Evolutionary conservation across 2,888 invertebrate species (phyloP), one percentile per base, ranked within the genome.

Genomic region (Drosophila ezoana): DNA sequence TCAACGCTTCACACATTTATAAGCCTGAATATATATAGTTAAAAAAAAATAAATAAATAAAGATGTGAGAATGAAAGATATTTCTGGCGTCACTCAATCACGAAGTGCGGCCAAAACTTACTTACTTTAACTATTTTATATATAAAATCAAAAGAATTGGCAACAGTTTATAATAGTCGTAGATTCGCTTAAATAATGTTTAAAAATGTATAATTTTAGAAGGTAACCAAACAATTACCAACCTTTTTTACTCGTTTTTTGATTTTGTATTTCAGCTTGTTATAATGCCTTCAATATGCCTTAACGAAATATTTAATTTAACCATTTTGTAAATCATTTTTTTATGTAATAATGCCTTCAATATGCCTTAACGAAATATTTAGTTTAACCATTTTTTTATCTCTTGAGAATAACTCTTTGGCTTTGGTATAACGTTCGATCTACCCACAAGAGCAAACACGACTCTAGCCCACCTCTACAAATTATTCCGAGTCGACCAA

Each of bases 391-490:
- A 35, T 35, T 35, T 35, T 35, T 20, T 5, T 18, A 2, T 5
- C 5, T 28, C 28, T 28, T 28, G 8, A 8, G 8, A 28, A 8
- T 1, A 2, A 8, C 8, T 28, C n/a, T n/a, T n/a, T 8, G 8
- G 2, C 38, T 14, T 38, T 10, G 10, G 10, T 40, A 16, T 16
- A 4, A 4, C 6, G 10, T 10, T 16, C 9, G 10, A 16, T 20
- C n/a, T 45, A 16, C 16, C 10, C 32, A 14, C 13, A 14, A 18
- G 6, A 14, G 33, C 16, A 40, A 38, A 6, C 72, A 72, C 63
- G 70, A 20, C 3, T 0, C 16, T 18, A 4, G 18, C 23, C 4
- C 68, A 73, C 35, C 76, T 72, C 73, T 76, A 76, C 20, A 6
- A 52, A 13, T 38, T 44, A 32, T 32, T 5, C 20, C 33, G 47